phyloP scores from a whole-genome alignment of 2,888 invertebrate species.

The Heliconius cydno region DNA sequence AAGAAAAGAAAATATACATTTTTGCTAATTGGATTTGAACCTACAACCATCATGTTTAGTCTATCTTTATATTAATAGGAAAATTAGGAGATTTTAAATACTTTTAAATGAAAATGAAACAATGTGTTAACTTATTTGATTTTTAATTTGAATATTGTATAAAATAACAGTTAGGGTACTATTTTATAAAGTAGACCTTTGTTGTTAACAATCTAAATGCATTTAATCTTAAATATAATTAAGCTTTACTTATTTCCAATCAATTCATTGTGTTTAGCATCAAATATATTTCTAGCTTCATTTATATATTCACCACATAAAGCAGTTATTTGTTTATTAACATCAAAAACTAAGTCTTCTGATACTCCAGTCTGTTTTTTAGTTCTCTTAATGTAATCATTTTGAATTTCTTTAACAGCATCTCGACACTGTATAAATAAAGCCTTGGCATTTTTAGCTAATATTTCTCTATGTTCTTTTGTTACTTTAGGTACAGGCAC shows the following conservation, averaged over 20 bases:
- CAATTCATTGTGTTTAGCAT: slow-evolving; percentile 90
- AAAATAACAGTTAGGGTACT: neutral
- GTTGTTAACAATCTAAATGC: slow-evolving; percentile 11
- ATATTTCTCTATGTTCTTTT: slow-evolving; percentile 93
- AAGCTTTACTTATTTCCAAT: slow-evolving; percentile 74
- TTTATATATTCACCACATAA: slow-evolving; percentile 87
- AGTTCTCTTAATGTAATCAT: slow-evolving; percentile 86
- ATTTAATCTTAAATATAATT: neutral
- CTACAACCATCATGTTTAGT: too few relatives aligned
- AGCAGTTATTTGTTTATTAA: slow-evolving; percentile 87
- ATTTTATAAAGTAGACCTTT: neutral
- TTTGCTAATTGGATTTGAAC: too few relatives aligned
- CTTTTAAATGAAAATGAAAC: neutral
- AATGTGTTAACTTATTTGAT: neutral
- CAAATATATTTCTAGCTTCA: slow-evolving; percentile 74
- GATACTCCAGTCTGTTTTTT: slow-evolving; percentile 88
- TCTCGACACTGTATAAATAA: slow-evolving; percentile 91
- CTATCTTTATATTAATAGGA: too few relatives aligned
- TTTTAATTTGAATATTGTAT: neutral
- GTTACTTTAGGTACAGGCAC: slow-evolving; percentile 96
- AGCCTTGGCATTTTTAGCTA: slow-evolving; percentile 94
- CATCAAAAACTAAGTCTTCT: slow-evolving; percentile 86
- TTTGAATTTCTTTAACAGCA: slow-evolving; percentile 89
- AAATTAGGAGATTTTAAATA: too few relatives aligned
- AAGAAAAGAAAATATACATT: too few relatives aligned